phyloP scores from a whole-genome alignment of 2,113 vertebrate species.

The Sakesphorus luctuosus region DNA sequence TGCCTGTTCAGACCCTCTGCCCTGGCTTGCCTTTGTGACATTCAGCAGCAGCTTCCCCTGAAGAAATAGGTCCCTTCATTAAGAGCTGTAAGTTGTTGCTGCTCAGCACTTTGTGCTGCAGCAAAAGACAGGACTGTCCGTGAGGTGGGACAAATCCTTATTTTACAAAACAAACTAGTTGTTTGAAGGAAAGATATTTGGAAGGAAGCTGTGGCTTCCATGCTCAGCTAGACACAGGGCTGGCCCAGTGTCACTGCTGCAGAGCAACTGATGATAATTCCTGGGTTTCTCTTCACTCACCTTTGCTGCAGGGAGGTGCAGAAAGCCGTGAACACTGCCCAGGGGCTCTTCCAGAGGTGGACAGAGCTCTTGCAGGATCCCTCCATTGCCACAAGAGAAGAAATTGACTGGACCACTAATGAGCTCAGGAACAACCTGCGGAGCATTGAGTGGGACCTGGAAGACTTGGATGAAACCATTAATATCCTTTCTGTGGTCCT shows the following conservation, averaged over 20 bases:
- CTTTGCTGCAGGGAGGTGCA: constrained; percentile 87
- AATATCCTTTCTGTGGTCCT: constrained; percentile 87
- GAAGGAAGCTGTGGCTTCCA: background rate
- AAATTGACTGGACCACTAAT: constrained; percentile 98
- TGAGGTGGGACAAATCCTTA: background rate
- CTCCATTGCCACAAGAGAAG: constrained; percentile 87
- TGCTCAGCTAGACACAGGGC: accelerated
- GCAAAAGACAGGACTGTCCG: background rate
- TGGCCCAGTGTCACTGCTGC: background rate
- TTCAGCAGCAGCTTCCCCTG: background rate
- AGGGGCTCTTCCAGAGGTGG: constrained; percentile 96
- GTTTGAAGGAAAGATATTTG: background rate
- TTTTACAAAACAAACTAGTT: background rate
- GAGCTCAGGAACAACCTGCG: constrained; percentile 96
- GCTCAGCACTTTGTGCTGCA: background rate
- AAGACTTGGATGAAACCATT: constrained; percentile 97
- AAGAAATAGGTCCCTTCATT: background rate
- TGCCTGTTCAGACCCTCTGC: background rate
- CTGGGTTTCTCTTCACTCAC: background rate
- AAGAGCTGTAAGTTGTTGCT: background rate
- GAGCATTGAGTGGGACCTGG: constrained; percentile 98
- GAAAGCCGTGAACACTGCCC: constrained; percentile 94
- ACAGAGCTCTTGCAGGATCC: constrained; percentile 87
- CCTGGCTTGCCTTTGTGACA: background rate
- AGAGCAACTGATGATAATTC: background rate